Conservation (phyloP, 92 coral and sea anemone genomes). For the Phenganax marumi region DNA sequence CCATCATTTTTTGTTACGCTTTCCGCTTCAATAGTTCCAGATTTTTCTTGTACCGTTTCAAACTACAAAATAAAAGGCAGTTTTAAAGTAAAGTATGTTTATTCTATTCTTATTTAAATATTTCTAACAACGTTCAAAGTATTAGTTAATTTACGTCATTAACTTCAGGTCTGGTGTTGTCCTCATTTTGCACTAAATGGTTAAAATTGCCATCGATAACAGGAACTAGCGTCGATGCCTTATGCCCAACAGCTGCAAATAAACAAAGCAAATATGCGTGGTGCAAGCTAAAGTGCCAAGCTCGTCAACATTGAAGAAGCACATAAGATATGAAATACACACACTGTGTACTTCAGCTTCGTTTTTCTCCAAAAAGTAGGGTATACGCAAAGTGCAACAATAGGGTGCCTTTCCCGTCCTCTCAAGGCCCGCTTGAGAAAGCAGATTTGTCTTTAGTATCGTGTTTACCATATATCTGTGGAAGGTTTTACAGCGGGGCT, state of each 20-base stretch:
- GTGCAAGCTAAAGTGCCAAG: no score
- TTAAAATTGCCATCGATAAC: conserved; percentile 24
- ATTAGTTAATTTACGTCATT: neutral
- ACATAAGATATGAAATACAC: no score
- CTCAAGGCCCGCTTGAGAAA: no score
- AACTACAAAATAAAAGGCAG: neutral
- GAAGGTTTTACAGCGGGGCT: no score
- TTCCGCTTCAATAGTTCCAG: neutral
- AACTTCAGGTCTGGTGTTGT: neutral
- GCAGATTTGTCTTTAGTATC: no score
- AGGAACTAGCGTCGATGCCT: conserved; percentile 14
- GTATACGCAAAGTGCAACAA: neutral
- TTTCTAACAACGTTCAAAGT: no score
- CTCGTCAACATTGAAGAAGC: no score
- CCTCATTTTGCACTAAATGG: neutral
- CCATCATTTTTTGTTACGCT: neutral
- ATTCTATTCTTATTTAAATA: no score
- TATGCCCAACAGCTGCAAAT: conserved; percentile 12
- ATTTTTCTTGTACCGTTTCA: neutral
- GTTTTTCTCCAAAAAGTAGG: no score
- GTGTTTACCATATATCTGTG: no score
- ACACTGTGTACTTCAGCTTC: no score
- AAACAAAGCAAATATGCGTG: neutral
- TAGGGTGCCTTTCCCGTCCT: no score
- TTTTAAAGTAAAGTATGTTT: neutral